Base-by-base conservation (phyloP, 2,888 invertebrate genomes). In the Dinocampus coccinellae region DNA sequence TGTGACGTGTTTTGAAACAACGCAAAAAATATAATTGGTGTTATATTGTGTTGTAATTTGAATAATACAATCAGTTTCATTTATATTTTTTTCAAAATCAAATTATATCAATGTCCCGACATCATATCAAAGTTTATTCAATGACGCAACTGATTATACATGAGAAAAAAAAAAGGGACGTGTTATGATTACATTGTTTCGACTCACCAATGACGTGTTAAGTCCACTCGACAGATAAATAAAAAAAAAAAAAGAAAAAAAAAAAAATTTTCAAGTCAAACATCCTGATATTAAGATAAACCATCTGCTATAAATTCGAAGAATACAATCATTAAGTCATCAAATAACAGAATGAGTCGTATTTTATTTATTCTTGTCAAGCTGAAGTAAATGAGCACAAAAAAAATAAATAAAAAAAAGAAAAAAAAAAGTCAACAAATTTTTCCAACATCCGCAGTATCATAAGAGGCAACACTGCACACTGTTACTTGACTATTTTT, bases 111-210 rank as follows among this genome's bases (percentile, higher is more conserved):
- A n/a, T 26, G 33, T 42, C 29, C 13, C 26, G 11, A 29, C 10
- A 4, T 26, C n/a, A 24, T 57, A 57, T 57, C 57, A 57, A 53
- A 64, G 61, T 61, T 53, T 22, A 53, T 22, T 58, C n/a, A 61
- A 62, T 62, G 61, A 69, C 47, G 52, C 26, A 61, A 36, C 55
- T 57, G 26, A 24, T 24, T 57, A 57, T n/a, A 57, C 4, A 57
- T 13, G 4, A 26, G 10, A 47, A 10, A 4, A 26, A 22, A 52
- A 16, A 9, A 11, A 11, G 26, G 20, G 16, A 47, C 47, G 16
- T 16, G 16, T 47, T 47, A 47, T 47, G 47, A 16, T 16, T 47
- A 47, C 16, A 47, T 16, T 47, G n/a, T n/a, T 9, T n/a, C 16
- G 6, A 20, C 16, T 47, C 7, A 16, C 16, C 47, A n/a, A 42